Conservation (phyloP, 1,140 invertebrate species). For the Drosophila ambigua region DNA sequence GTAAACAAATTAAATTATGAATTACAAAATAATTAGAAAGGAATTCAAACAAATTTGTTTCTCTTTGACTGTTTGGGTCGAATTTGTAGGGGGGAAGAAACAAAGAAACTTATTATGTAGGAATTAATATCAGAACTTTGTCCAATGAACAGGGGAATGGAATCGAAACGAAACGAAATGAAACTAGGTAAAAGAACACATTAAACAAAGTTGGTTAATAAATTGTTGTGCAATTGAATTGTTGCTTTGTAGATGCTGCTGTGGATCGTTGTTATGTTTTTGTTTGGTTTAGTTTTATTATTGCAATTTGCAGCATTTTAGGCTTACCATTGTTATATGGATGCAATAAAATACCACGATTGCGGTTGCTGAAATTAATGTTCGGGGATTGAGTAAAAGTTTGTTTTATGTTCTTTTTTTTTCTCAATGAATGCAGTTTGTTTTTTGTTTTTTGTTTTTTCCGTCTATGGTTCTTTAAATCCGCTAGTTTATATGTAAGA, state of each 20-base stretch:
- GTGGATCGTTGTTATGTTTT: constrained; percentile 48
- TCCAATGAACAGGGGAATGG: neutral
- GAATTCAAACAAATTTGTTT: constrained; percentile 15
- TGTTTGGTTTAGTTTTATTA: constrained; percentile 47
- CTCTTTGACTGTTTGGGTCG: constrained; percentile 30
- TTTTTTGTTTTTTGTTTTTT: constrained; percentile 45
- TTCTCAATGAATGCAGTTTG: constrained; percentile 29
- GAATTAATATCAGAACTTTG: constrained; percentile 38
- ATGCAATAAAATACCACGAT: constrained; percentile 85
- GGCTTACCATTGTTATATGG: constrained; percentile 86
- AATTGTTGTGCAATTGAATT: constrained; percentile 58
- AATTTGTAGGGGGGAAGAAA: constrained; percentile 21
- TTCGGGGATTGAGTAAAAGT: constrained; percentile 75
- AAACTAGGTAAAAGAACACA: constrained; percentile 30
- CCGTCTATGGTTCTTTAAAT: constrained; percentile 29
- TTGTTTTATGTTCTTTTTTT: constrained; percentile 48
- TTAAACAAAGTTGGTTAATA: constrained; percentile 38
- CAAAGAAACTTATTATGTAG: constrained; percentile 33
- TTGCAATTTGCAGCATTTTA: constrained; percentile 79
- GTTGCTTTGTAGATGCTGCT: constrained; percentile 55
- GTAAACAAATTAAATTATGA: constrained; percentile 32
- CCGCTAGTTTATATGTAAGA: constrained; percentile 45
- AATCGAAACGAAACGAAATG: constrained; percentile 12
- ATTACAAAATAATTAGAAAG: constrained; percentile 19
- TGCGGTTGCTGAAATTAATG: constrained; percentile 84